These are phyloP conservation scores for Caradrina clavipalpis DNA, from an alignment of 2,888 invertebrate genomes.

Conservation along the genomic window DNA sequence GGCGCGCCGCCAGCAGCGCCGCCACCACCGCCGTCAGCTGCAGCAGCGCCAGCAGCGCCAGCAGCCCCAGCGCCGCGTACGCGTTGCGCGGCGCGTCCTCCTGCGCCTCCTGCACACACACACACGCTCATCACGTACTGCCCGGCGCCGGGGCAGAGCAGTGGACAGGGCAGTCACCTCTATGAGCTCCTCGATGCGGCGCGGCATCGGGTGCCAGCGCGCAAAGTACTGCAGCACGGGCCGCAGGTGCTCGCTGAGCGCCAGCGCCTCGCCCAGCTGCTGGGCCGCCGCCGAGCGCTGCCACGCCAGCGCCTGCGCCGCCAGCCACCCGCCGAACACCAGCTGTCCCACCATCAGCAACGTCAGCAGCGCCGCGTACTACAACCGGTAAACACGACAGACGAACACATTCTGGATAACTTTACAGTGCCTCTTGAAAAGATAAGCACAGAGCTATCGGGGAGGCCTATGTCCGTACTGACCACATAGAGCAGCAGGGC, in stretches of 20 bases:
- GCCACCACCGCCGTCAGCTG: conserved; percentile 66
- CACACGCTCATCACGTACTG: neutral
- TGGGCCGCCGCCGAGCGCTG: conserved; percentile 62
- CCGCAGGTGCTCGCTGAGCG: conserved; percentile 69
- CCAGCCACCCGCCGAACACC: conserved; percentile 68
- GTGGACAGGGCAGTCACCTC: conserved; percentile 55
- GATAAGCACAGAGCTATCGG: neutral
- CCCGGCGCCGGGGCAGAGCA: neutral
- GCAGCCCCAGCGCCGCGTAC: conserved; percentile 68
- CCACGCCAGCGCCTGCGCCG: conserved; percentile 67
- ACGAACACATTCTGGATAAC: no score
- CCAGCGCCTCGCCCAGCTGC: conserved; percentile 68
- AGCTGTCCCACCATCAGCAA: conserved; percentile 63
- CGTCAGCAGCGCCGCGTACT: conserved; percentile 70
- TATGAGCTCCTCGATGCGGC: conserved; percentile 66
- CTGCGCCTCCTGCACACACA: conserved; percentile 72
- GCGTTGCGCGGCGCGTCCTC: conserved; percentile 75
- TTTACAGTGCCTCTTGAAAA: neutral
- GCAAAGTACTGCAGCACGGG: conserved; percentile 70
- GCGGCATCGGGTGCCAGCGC: conserved; percentile 71
- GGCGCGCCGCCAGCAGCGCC: conserved; percentile 65
- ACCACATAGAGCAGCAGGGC: conserved; percentile 64
- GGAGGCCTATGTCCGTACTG: conserved; percentile 2
- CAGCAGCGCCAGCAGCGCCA: conserved; percentile 67
- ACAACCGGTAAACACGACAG: conserved; percentile 18